Conservation (phyloP, 2,888 invertebrate genomes). For the Agrilus cyanescens region DNA sequence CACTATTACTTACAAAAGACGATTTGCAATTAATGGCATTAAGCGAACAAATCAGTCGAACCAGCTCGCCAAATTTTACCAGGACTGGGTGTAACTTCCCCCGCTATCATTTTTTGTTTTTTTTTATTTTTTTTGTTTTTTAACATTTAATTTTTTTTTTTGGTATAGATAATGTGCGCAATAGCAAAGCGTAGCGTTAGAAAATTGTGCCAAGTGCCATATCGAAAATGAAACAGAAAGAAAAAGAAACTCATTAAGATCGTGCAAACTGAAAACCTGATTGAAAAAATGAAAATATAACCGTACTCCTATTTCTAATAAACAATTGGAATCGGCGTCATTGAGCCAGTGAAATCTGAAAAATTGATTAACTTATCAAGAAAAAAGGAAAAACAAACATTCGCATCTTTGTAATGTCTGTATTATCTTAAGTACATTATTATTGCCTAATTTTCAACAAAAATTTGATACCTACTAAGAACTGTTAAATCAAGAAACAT, state of each 20-base stretch:
- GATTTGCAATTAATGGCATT: conserved; percentile 9
- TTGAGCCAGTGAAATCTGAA: conserved; percentile 37
- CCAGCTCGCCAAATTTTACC: conserved; percentile 35
- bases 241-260: conserved; percentile 21
- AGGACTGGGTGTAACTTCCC: conserved; percentile 30
- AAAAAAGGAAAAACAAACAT: conserved; percentile 17
- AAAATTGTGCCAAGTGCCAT: conserved; percentile 25
- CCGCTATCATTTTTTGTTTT: conserved; percentile 17
- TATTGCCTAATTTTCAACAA: too few relatives aligned
- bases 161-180: conserved; percentile 13
- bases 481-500: too few relatives aligned
- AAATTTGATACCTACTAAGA: too few relatives aligned
- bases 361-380: conserved; percentile 22
- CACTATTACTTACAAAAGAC: conserved; percentile 3
- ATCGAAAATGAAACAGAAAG: conserved; percentile 23
- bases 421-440: too few relatives aligned
- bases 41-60: conserved; percentile 36
- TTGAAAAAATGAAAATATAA: conserved; percentile 22
- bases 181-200: conserved; percentile 28
- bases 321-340: conserved; percentile 33
- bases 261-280: conserved; percentile 8
- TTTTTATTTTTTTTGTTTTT: neutral
- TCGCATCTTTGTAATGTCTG: too few relatives aligned
- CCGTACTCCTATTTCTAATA: conserved; percentile 25
- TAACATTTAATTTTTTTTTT: too few relatives aligned